Evolutionary conservation across 1,140 invertebrate species (phyloP).

Genomic region (Drosophila kepulauana): DNA sequence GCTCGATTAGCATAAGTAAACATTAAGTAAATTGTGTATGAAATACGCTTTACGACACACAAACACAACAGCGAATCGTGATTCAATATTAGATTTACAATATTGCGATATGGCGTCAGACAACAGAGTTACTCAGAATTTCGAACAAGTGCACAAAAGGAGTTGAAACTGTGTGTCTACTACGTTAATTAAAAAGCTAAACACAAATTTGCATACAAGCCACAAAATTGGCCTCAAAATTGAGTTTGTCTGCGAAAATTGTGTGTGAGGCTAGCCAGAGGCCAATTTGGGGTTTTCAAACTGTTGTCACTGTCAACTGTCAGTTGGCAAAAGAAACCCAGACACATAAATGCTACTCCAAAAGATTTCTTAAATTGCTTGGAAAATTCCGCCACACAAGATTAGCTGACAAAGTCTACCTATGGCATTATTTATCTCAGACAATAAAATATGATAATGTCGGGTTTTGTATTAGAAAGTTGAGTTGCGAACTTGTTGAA

Average conservation of each 20-base stretch:
- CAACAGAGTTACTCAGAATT: constrained; percentile 5
- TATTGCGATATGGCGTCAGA: constrained; percentile 33
- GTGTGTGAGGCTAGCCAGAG: constrained; percentile 49
- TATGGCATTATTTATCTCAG: constrained; percentile 15
- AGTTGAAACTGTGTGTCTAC: constrained; percentile 39
- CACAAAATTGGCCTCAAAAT: constrained; percentile 72
- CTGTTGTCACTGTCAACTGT: constrained; percentile 65
- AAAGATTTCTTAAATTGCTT: constrained; percentile 27
- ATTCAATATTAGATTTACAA: constrained; percentile 68
- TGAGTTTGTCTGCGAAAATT: constrained; percentile 68
- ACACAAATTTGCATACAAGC: constrained; percentile 78
- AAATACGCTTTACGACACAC: constrained; percentile 46
- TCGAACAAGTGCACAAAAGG: constrained; percentile 56
- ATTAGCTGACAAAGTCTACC: constrained; percentile 26
- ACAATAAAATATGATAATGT: constrained; percentile 2
- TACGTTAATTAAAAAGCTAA: constrained; percentile 77
- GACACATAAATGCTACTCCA: constrained; percentile 63
- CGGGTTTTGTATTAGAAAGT: constrained; percentile 4
- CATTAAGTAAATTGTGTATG: constrained; percentile 73
- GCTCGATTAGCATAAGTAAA: constrained; percentile 77
- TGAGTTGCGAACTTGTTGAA: not conserved
- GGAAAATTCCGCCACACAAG: constrained; percentile 17
- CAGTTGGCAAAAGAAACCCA: constrained; percentile 48
- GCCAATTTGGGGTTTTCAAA: constrained; percentile 61
- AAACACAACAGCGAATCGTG: constrained; percentile 54